phyloP scores from a whole-genome alignment of 2,888 invertebrate genomes.

The Dromius quadrimaculatus region DNA sequence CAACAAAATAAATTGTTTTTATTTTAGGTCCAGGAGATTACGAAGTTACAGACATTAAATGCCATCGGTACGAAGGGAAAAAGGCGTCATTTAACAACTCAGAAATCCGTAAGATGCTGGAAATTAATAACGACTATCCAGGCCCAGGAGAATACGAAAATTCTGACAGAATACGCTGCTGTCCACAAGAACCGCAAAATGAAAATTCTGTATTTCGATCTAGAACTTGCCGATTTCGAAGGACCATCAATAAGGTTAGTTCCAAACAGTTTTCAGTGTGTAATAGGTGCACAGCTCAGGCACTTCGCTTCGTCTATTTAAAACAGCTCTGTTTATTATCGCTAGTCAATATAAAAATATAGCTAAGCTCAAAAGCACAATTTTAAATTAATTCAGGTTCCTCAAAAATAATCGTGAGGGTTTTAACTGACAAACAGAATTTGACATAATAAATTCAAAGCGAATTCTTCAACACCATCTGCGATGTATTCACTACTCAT shows the following conservation, averaged over 20 bases:
- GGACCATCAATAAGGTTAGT: constrained; percentile 50
- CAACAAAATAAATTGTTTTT: too few relatives aligned
- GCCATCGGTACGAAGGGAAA: not conserved
- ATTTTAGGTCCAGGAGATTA: constrained; percentile 56
- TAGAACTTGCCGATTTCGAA: constrained; percentile 36
- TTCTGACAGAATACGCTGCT: constrained; percentile 7
- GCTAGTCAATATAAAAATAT: too few relatives aligned
- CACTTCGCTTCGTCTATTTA: too few relatives aligned
- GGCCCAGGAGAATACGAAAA: constrained; percentile 59
- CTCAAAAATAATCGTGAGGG: too few relatives aligned
- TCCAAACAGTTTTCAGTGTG: constrained; percentile 13
- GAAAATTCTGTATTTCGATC: constrained; percentile 30
- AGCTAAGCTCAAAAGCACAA: too few relatives aligned
- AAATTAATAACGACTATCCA: constrained; percentile 54
- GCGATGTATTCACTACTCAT: too few relatives aligned
- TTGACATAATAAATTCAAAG: too few relatives aligned
- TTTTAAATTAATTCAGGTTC: too few relatives aligned
- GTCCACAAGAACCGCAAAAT: constrained; percentile 10
- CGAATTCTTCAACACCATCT: too few relatives aligned
- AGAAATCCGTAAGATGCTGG: constrained; percentile 31
- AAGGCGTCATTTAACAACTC: constrained; percentile 14
- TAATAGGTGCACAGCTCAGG: not conserved
- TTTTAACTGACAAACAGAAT: too few relatives aligned
- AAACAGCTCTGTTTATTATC: too few relatives aligned
- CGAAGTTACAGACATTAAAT: not conserved